These are phyloP conservation scores for Trisateles emortualis DNA, from an alignment of 2,888 invertebrate species.

Conservation along the genomic window DNA sequence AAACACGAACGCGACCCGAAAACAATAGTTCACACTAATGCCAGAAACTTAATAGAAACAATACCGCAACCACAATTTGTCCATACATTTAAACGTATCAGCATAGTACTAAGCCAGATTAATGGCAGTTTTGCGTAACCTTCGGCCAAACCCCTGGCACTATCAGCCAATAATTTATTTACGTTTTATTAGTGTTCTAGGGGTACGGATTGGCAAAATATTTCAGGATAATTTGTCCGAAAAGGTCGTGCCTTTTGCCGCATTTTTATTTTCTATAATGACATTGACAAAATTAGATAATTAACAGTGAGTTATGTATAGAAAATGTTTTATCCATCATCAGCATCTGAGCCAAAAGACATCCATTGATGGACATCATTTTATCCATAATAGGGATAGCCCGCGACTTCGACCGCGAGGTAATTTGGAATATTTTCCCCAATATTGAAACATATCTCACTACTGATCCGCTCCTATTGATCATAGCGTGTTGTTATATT, in stretches of 20 bases:
- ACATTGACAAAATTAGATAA: neutral
- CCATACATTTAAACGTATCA: conserved; percentile 39
- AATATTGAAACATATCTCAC: too few species aligned
- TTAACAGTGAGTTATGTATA: neutral
- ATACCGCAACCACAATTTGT: conserved; percentile 41
- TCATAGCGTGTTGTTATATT: too few species aligned
- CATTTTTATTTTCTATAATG: conserved; percentile 22
- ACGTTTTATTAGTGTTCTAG: conserved; percentile 44
- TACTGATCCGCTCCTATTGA: too few species aligned
- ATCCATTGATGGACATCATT: too few species aligned
- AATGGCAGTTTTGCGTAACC: conserved; percentile 39
- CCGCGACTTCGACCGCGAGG: too few species aligned
- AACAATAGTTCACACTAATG: conserved; percentile 16
- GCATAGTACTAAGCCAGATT: conserved; percentile 47
- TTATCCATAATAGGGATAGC: too few species aligned
- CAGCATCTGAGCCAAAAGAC: too few species aligned
- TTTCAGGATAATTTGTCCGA: conserved; percentile 17
- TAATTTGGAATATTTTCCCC: too few species aligned
- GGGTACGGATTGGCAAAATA: conserved; percentile 27
- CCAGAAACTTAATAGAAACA: conserved; percentile 36
- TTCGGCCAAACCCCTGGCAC: conserved; percentile 30
- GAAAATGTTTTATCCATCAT: too few species aligned
- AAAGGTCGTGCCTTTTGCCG: conserved; percentile 21
- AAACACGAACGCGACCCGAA: neutral
- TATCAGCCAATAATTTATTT: conserved; percentile 45